Evolutionary conservation across 2,888 invertebrate species (phyloP), one percentile per base, ranked within the genome.

Genomic region (Miltochrista miniata): DNA sequence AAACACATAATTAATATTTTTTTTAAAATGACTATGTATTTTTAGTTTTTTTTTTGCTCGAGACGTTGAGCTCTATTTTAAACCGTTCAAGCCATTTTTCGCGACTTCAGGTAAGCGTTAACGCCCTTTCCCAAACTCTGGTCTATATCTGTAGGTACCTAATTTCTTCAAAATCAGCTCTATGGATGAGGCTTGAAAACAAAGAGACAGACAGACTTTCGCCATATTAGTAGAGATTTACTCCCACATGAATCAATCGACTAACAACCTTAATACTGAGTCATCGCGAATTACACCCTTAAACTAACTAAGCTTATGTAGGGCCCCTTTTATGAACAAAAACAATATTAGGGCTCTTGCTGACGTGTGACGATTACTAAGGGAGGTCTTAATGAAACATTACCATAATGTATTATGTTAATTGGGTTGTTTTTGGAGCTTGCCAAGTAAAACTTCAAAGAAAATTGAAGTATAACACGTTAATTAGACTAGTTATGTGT

Each of bases 271-370:
- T 24, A 24, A 24, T 24, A 24, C 18, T 24, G 18, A 24, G 18
- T 24, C 18, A 24, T 24, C 18, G 18, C 5, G 2, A 2, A 24
- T 24, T 24, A 24, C 31, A 11, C 50, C 45, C 51, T 51, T 49
- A 41, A 57, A 66, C 57, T 53, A 63, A 70, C 60, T 48, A 62
- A 58, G 51, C 43, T 47, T 50, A 48, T 50, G 55, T 39, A 48
- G 40, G 38, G 24, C 51, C 46, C 36, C 43, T 48, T 47, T 49
- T 55, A 45, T 51, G 44, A 40, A 49, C 48, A 48, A 56, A 70
- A 64, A 67, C 48, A 51, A 48, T 57, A 54, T 57, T 45, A 48
- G 36, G 30, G 47, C 54, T 64, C 54, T 47, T 41, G 51, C 54
- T 49, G 40, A 53, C 52, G 47, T 54, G 39, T 46, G 36, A 54